These are phyloP conservation scores for Triplophysa dalaica DNA, from an alignment of 2,113 vertebrate genomes.

Conservation along the genomic window DNA sequence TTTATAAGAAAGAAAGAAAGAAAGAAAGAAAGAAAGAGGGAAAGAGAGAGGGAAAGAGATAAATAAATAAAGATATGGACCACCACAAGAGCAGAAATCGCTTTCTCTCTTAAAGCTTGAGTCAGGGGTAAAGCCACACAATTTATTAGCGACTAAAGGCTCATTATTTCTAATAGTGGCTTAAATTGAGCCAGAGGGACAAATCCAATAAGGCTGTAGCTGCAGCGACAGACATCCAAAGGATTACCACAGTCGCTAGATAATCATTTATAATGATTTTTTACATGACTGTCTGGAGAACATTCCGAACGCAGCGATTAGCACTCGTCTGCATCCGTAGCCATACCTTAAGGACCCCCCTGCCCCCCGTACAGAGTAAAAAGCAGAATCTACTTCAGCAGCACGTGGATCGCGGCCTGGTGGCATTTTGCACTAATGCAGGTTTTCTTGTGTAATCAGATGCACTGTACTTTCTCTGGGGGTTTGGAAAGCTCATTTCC, in stretches of 20 bases:
- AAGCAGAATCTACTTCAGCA: not conserved
- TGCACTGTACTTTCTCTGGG: not conserved
- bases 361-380: not conserved
- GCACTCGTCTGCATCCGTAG: not conserved
- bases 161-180: constrained; percentile 54
- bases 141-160: constrained; percentile 50
- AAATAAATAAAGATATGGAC: not conserved
- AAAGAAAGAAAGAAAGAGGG: not conserved
- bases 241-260: constrained; percentile 31
- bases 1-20: not conserved
- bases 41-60: not conserved
- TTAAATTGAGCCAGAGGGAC: constrained; percentile 51
- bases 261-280: constrained; percentile 40
- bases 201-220: constrained; percentile 44
- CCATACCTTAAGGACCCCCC: constrained; percentile 11
- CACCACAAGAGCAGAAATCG: constrained; percentile 18
- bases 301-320: constrained; percentile 29
- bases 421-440: not conserved
- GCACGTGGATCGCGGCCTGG: not conserved
- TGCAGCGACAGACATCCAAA: constrained; percentile 35
- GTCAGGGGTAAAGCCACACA: constrained; percentile 41
- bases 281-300: constrained; percentile 20
- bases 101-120: constrained; percentile 18
- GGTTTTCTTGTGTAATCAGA: not conserved
- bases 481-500: not conserved